Percentiles rank a stretch among this genome's conserved stretches.
Conservation (phyloP, 1,140 invertebrate species). For the Pogonomyrmex californicus region DNA sequence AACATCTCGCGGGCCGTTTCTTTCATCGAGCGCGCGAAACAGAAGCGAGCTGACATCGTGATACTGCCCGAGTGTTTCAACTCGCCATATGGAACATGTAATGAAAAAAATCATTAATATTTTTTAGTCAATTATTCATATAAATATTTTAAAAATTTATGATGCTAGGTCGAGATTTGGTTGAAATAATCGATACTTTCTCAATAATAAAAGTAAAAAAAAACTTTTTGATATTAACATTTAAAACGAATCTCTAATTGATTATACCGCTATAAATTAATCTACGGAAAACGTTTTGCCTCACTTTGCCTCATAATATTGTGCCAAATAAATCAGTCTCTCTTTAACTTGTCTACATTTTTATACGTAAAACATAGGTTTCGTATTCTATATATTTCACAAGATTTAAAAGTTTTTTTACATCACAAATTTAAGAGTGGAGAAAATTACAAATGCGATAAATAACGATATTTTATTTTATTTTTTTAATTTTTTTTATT, state of each 20-base stretch:
- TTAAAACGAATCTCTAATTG: background rate
- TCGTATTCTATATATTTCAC: too few relatives aligned
- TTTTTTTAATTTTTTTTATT: background rate
- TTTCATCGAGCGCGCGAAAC: conserved; percentile 92
- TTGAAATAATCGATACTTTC: background rate
- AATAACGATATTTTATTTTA: background rate
- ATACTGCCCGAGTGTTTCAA: conserved; percentile 98
- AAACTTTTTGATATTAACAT: background rate
- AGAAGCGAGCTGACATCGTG: conserved; percentile 91
- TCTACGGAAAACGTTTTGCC: too few relatives aligned
- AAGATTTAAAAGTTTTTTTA: too few relatives aligned
- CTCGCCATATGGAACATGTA: conserved; percentile 96
- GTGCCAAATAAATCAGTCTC: too few relatives aligned
- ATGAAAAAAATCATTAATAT: conserved; percentile 53
- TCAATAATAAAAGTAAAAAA: background rate
- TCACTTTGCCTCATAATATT: too few relatives aligned
- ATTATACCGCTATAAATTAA: too few relatives aligned
- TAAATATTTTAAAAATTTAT: background rate
- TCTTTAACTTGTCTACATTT: too few relatives aligned
- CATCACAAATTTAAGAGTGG: background rate
- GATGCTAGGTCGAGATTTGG: background rate
- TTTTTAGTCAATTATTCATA: background rate
- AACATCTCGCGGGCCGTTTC: conserved; percentile 92
- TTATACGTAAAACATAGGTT: too few relatives aligned
- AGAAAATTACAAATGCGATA: background rate